A percentile compares a stretch with the other conserved stretches of the same genome.
Conservation (phyloP, 1,140 invertebrate genomes). For the Drosophila persimilis region DNA sequence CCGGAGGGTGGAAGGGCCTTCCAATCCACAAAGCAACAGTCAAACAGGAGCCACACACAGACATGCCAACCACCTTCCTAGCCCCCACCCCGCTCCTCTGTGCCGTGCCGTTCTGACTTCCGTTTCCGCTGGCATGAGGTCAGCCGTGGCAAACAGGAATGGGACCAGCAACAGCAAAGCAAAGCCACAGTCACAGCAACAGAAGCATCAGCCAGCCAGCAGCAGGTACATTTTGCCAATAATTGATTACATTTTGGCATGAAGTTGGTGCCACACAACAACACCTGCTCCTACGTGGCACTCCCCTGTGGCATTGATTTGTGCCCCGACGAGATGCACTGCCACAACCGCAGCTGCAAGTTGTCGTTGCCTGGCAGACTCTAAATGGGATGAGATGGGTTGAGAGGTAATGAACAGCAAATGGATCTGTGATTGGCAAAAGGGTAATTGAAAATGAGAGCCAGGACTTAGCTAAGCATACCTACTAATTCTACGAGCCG, state of each 20-base stretch:
- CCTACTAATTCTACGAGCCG: too few relatives aligned
- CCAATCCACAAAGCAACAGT: constrained; percentile 51
- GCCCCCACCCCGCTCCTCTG: background rate
- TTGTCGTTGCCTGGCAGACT: constrained; percentile 34
- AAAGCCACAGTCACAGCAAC: constrained; percentile 11
- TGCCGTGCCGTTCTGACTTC: constrained; percentile 40
- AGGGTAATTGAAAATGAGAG: background rate
- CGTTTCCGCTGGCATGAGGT: constrained; percentile 71
- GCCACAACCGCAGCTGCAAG: constrained; percentile 37
- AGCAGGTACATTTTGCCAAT: constrained; percentile 73
- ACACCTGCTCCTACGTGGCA: constrained; percentile 2
- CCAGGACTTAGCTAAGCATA: background rate
- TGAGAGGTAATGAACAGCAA: background rate
- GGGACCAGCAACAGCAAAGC: constrained; percentile 2
- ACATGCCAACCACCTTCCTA: background rate
- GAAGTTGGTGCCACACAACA: constrained; percentile 64
- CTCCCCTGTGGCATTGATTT: background rate
- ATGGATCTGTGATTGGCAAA: constrained; percentile 31
- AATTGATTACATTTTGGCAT: constrained; percentile 78
- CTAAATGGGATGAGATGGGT: background rate
- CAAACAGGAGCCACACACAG: constrained; percentile 37
- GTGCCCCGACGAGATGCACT: constrained; percentile 12
- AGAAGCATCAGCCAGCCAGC: constrained; percentile 9
- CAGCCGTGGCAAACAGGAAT: constrained; percentile 26
- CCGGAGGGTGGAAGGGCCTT: background rate